These are phyloP conservation scores for Cinara cedri DNA, from an alignment of 2,888 invertebrate species.

Conservation along the genomic window DNA sequence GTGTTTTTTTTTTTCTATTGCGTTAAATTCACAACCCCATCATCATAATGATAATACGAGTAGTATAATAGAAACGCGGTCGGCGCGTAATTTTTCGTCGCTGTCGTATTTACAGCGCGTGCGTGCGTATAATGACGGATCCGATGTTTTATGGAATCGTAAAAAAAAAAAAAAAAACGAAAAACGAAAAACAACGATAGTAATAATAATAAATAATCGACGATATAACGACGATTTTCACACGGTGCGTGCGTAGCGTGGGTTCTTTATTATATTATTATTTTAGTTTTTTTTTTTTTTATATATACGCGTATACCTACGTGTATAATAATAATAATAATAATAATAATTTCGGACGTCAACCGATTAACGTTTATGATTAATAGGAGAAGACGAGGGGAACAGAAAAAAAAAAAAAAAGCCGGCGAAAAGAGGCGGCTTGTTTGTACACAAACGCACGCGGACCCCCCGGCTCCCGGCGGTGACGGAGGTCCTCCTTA, in stretches of 20 bases:
- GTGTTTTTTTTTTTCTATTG: too few relatives aligned
- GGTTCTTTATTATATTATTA: constrained; percentile 47
- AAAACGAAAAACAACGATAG: constrained; percentile 4
- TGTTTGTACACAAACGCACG: constrained; percentile 41
- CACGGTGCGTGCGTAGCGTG: constrained; percentile 51
- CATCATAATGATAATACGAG: too few relatives aligned
- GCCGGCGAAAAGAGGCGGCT: constrained; percentile 53
- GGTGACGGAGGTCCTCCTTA: not conserved
- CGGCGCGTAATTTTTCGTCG: constrained; percentile 10
- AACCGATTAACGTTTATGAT: constrained; percentile 52
- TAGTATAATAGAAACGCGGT: not conserved
- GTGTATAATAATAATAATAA: too few relatives aligned
- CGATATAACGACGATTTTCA: constrained; percentile 50
- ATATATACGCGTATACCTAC: not conserved
- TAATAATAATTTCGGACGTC: constrained; percentile 50
- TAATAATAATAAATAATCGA: constrained; percentile 31
- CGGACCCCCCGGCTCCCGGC: constrained; percentile 34
- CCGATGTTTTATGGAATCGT: constrained; percentile 51
- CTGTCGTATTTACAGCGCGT: not conserved
- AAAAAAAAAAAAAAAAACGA: constrained; percentile 28
- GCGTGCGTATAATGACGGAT: constrained; percentile 27
- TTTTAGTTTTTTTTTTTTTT: constrained; percentile 23
- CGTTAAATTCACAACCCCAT: not conserved
- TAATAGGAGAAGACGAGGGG: constrained; percentile 36
- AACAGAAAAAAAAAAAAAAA: too few relatives aligned